phyloP scores from a whole-genome alignment of 1,140 invertebrate genomes.

The Tetranychus urticae region DNA sequence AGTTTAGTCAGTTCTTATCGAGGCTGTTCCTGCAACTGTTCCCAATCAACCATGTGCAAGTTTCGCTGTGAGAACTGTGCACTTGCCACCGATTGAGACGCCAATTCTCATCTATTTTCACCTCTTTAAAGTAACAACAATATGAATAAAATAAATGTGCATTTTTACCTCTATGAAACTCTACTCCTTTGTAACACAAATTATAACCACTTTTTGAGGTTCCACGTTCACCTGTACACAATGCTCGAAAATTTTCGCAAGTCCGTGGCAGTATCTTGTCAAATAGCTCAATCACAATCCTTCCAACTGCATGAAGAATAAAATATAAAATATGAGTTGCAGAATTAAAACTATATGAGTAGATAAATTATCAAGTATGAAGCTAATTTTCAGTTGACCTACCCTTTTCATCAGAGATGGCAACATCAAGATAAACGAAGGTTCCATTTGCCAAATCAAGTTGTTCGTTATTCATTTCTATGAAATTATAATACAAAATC shows the following conservation, averaged over 20 bases:
- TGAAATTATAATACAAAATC: too few relatives aligned
- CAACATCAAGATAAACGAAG: not conserved
- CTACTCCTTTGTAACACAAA: constrained; percentile 21
- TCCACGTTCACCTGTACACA: constrained; percentile 43
- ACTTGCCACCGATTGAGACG: too few relatives aligned
- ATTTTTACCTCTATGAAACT: constrained; percentile 42
- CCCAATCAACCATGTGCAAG: not conserved
- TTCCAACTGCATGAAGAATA: constrained; percentile 23
- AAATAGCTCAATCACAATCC: constrained; percentile 56
- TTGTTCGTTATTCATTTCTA: too few relatives aligned
- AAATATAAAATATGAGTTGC: not conserved
- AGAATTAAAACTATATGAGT: not conserved
- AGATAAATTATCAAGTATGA: not conserved
- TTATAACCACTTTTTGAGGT: constrained; percentile 36
- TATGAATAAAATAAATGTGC: not conserved
- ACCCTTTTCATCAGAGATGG: not conserved
- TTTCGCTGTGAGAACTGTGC: too few relatives aligned
- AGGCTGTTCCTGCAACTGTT: not conserved
- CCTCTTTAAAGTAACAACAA: not conserved
- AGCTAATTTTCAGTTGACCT: not conserved
- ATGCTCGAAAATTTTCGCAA: constrained; percentile 64
- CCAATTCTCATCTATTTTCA: not conserved
- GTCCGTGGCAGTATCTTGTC: constrained; percentile 65
- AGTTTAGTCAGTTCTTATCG: too few relatives aligned
- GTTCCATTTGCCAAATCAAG: too few relatives aligned